A percentile compares a stretch with the other conserved stretches of the same genome.
Evolutionary conservation across 2,797 vertebrate genomes (phyloP).

Genomic region (Sebastes variabilis): DNA sequence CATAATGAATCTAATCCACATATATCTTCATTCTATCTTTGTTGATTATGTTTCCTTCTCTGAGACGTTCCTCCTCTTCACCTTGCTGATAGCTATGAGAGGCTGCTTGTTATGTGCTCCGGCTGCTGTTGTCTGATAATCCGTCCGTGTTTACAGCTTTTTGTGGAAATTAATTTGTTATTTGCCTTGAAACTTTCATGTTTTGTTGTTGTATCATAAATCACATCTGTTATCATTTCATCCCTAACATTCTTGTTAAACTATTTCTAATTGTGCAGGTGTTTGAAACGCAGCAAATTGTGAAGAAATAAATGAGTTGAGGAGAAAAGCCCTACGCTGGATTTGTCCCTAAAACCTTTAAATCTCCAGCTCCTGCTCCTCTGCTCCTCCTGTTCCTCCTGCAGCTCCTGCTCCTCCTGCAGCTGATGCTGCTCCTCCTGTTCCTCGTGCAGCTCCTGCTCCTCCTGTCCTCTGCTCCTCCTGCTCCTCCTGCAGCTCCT

Average conservation of each 20-base stretch:
- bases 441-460: too few species aligned
- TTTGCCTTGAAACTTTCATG: background rate
- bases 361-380: constrained; percentile 13
- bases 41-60: background rate
- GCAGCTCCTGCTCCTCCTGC: too few species aligned
- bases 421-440: too few species aligned
- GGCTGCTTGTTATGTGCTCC: too few species aligned
- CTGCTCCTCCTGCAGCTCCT: too few species aligned
- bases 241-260: background rate
- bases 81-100: background rate
- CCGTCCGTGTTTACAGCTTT: background rate
- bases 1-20: background rate
- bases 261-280: background rate
- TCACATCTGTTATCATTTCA: background rate
- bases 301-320: background rate
- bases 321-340: background rate
- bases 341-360: constrained; percentile 23
- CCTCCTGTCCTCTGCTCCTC: too few species aligned
- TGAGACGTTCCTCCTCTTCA: background rate
- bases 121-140: background rate
- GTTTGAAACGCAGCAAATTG: background rate
- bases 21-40: background rate
- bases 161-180: background rate
- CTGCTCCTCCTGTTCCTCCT: too few species aligned
- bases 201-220: background rate